phyloP scores from a whole-genome alignment of 35 echinoderm and acorn worm species.

The Holothuria glaberrima region DNA sequence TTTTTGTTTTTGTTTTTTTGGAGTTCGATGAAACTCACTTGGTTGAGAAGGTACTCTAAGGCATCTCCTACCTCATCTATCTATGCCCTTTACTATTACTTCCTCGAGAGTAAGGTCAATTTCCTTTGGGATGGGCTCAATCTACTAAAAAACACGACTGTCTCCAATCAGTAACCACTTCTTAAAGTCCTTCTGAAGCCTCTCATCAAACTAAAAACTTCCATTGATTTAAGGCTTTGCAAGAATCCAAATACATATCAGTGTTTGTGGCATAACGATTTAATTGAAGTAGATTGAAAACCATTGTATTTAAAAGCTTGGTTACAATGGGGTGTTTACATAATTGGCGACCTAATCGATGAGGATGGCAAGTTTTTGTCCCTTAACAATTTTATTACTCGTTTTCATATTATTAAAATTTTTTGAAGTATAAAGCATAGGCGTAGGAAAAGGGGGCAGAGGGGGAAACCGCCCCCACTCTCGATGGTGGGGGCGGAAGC shows the following conservation, averaged over 20 bases:
- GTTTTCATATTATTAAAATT: no score
- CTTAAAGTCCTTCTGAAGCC: background rate
- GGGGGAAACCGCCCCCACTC: no score
- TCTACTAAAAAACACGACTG: background rate
- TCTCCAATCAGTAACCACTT: background rate
- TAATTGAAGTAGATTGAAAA: background rate
- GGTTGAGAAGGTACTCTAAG: background rate
- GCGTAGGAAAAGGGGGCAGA: no score
- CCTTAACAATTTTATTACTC: no score
- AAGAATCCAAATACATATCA: constrained; percentile 31
- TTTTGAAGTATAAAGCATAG: no score
- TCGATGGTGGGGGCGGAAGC: no score
- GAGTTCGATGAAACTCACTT: background rate
- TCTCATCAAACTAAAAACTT: background rate
- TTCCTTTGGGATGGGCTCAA: background rate
- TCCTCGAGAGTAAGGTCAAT: background rate
- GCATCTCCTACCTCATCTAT: background rate
- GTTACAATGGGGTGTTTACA: no score
- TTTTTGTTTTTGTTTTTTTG: no score
- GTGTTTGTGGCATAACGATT: constrained; percentile 16
- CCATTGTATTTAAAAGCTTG: no score
- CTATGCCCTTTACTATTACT: background rate
- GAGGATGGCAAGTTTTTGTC: no score
- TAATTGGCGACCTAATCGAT: no score
- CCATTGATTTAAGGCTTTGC: background rate